Evolutionary conservation across 2,888 invertebrate genomes (phyloP), one percentile per base, ranked within the genome.

Genomic region (Stenodera caucasica): DNA sequence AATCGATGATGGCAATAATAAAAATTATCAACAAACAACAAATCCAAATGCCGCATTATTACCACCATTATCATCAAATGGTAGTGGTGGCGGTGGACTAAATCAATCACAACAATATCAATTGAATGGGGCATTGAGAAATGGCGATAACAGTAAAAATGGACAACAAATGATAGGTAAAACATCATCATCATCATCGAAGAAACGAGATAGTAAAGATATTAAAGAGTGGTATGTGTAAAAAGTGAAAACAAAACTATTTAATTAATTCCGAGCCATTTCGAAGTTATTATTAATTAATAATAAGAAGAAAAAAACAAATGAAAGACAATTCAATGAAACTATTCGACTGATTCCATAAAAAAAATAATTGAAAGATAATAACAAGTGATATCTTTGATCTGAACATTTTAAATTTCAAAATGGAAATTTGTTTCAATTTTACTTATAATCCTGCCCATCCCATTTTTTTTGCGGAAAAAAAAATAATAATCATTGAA

Each of bases 181-280:
- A 65, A 63, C 72, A 65, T 64, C 72, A 26, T 26, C 26, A 2
- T 26, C 26, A 26, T 4, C 26, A 64, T 64, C 72, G 65, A 86
- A 90, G 81, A 92, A 92, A 77, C 85, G 88, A 66, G 88, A 89
- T 78, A 87, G 90, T 65, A 93, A 94, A 85, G 94, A 94, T 79
- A 92, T 96, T 78, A 96, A 96, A 84, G 96, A 96, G 85, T 96
- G 96, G 96, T 96, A 96, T 81, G 96, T 96, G 81, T 95, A 90
- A 86, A 72, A 58, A 40, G 21, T 32, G 55, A 53, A 40, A 58
- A 53, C 40, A 57, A 56, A 58, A 37, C 59, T 33, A 55, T 51
- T 61, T 60, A 26, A 26, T 26, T 67, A 65, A 66, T 66, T 69
- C 69, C 69, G 69, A 69, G 69, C 69, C 69, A 69, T 62, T 65